phyloP scores from a whole-genome alignment of 2,113 vertebrate species.

The Poeciliopsis retropinna region DNA sequence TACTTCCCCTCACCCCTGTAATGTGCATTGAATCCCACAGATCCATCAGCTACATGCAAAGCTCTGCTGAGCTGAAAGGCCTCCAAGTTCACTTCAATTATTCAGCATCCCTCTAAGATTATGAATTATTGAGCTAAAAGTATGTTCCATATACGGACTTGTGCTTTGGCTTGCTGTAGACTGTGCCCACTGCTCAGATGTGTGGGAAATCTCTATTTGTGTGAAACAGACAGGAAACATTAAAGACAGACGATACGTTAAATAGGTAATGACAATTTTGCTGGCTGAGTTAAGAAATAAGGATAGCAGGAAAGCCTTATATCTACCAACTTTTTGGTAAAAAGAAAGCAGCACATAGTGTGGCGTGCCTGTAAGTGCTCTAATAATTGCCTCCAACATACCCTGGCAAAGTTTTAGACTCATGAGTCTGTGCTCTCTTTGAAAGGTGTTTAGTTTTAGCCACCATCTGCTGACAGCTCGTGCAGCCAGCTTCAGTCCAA shows the following conservation, averaged over 20 bases:
- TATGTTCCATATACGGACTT: constrained; percentile 81
- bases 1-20: constrained; percentile 78
- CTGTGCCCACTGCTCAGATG: constrained; percentile 56
- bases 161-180: constrained; percentile 67
- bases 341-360: constrained; percentile 32
- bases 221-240: constrained; percentile 51
- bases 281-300: constrained; percentile 12
- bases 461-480: constrained; percentile 77
- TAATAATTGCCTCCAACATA: constrained; percentile 61
- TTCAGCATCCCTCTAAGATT: constrained; percentile 83
- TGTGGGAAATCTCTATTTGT: constrained; percentile 63
- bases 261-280: constrained; percentile 23
- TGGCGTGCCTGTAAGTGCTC: constrained; percentile 33
- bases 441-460: constrained; percentile 69
- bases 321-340: constrained; percentile 19
- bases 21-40: constrained; percentile 80
- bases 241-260: constrained; percentile 32
- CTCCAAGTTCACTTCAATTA: constrained; percentile 87
- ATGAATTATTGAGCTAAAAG: constrained; percentile 87
- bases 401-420: constrained; percentile 60
- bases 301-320: constrained; percentile 13
- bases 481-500: constrained; percentile 66
- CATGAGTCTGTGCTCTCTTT: constrained; percentile 53
- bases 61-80: constrained; percentile 81
- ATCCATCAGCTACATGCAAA: constrained; percentile 84